Base-by-base conservation (phyloP, 1,140 invertebrate species). In the Ooceraea biroi region DNA sequence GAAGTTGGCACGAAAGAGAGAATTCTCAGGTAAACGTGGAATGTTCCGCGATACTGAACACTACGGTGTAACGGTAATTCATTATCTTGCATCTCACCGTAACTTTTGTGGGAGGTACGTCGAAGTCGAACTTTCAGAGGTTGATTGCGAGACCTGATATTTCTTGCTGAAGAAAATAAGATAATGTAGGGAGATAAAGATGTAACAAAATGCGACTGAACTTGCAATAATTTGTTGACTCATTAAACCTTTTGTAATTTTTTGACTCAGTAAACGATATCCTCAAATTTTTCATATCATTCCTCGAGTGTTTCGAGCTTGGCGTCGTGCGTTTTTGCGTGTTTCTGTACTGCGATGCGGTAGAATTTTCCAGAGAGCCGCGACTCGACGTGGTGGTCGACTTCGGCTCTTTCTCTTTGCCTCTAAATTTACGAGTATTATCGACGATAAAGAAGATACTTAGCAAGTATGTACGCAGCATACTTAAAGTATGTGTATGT, bases 1-100 rank as follows among this genome's bases (percentile, higher is more conserved):
- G n/a, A n/a, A 86, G 65, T 50, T 50, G 69, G 50, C 46, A 86
- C 82, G 72, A 61, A 82, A 87, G 82, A 36, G 61, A 77, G 44
- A 36, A 83, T 83, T 72, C 50, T 17, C 66, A 58, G 25, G 22
- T 19, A 48, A 55, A 46, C 52, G 60, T 69, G 5, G 30, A 78
- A 52, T n/a, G 22, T 63, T 55, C 36, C 0, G 14, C 14, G n/a
- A 57, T 57, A 30, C 46, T 65, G 57, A 3, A 61, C 58, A 27
- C 19, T 60, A 41, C 65, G n/a, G 22, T 52, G 76, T 58, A 46
- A 55, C 8, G 50, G 4, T 36, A 83, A 86, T 86, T 83, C 77
- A 77, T 76, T 27, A 30, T 84, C 48, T 55, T 71, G 8, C 11
- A 11, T 55, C 86, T 88, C 41, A 88, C 87, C 76, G 58, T 58